A percentile compares a stretch with the other conserved stretches of the same genome.
These are phyloP conservation scores for Elachura formosa DNA, from an alignment of 2,113 vertebrate genomes.

Conservation along the genomic window DNA sequence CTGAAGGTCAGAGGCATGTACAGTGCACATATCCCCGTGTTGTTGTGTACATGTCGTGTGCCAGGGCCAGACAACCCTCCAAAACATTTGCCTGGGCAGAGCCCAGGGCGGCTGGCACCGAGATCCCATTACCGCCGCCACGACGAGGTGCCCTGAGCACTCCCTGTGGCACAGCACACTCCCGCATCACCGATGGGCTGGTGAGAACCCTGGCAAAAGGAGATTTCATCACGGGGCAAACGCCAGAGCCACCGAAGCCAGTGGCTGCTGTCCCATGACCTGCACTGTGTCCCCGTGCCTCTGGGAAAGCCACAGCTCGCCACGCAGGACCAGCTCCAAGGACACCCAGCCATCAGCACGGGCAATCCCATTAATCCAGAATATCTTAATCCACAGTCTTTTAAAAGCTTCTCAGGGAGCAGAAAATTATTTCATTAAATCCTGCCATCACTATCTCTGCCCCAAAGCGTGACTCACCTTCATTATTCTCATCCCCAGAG, in stretches of 20 bases:
- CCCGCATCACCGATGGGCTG: not conserved
- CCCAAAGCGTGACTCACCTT: slow-evolving; percentile 4
- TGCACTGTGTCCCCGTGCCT: fast-evolving
- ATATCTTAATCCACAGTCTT: not conserved
- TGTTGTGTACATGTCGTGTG: slow-evolving; percentile 24
- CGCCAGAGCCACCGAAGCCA: not conserved
- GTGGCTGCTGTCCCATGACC: fast-evolving
- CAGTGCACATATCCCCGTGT: slow-evolving; percentile 7
- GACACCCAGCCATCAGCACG: not conserved
- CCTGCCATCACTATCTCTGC: not conserved
- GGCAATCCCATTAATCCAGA: slow-evolving; percentile 30
- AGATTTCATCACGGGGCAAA: not conserved
- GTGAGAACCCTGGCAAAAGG: not conserved
- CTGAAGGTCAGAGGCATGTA: slow-evolving; percentile 87
- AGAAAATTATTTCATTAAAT: slow-evolving; percentile 37
- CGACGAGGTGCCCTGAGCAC: not conserved
- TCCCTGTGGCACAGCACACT: not conserved
- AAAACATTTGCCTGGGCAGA: not conserved
- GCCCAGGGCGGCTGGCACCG: no score
- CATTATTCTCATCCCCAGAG: slow-evolving; percentile 46
- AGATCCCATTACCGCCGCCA: not conserved
- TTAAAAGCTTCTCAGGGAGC: not conserved
- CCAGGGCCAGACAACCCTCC: not conserved
- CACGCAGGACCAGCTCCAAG: not conserved
- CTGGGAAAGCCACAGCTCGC: not conserved